phyloP scores from a whole-genome alignment of 2,888 invertebrate genomes.

The Eutolmus rufibarbis region DNA sequence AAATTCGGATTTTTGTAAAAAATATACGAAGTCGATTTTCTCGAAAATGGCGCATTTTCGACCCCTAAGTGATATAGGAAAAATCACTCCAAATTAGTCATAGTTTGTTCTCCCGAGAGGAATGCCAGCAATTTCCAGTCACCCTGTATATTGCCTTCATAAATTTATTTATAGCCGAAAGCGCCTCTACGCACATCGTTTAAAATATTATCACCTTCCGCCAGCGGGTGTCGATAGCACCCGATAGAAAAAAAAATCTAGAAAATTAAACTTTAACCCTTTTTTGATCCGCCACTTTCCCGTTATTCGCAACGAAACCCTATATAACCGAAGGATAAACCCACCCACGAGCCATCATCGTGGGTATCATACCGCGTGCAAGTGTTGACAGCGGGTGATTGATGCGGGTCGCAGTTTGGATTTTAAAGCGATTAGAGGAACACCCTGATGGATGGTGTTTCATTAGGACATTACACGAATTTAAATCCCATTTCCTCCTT shows the following conservation, averaged over 20 bases:
- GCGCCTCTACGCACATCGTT: neutral
- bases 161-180: neutral
- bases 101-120: no score
- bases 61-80: no score
- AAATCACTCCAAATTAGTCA: no score
- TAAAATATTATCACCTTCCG: neutral
- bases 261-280: neutral
- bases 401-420: constrained; percentile 11
- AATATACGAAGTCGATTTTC: no score
- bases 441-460: neutral
- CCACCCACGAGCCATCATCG: neutral
- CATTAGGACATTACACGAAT: neutral
- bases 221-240: neutral
- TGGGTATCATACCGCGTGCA: constrained; percentile 4
- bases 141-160: neutral
- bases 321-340: neutral
- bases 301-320: neutral
- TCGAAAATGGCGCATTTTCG: no score
- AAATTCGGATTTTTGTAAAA: no score
- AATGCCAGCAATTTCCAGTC: no score
- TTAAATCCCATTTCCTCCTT: neutral
- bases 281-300: neutral
- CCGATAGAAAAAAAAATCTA: neutral
- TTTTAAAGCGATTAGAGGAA: constrained; percentile 2
- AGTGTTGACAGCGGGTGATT: constrained; percentile 7